Evolutionary conservation across 2,888 invertebrate species (phyloP), one percentile per base, ranked within the genome.

Genomic region (Molorchus minor): DNA sequence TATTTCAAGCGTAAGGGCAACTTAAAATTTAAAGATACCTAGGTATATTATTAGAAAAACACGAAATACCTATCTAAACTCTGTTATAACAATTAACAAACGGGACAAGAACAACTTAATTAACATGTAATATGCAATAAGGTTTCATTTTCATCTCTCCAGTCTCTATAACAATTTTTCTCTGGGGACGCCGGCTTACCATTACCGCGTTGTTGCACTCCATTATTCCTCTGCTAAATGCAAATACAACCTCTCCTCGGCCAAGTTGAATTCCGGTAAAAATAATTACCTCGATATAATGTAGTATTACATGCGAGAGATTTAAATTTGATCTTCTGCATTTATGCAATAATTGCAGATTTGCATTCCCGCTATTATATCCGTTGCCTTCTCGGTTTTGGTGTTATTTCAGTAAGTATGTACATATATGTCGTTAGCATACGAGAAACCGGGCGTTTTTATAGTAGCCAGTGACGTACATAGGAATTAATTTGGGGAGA

Each of bases 231-330:
- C 16, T n/a, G 52, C 30, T 30, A 30, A 41, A 52, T 52, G 52
- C 52, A 52, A 52, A 52, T 52, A n/a, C 19, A 43, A 30, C 52
- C 52, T 15, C 30, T 41, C 35, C 33, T 29, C 25, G 41, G 43
- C 41, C 38, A 29, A 52, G 30, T 43, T 13, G 38, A 29, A 47
- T 29, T 43, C 41, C 41, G 52, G 30, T 30, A 43, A 52, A 52
- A 52, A 52, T 52, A 52, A 52, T 52, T 52, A 52, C 52, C 52
- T 33, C 41, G 15, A 43, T 41, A 52, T 52, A 52, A 40, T 29
- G 52, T 41, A 35, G 30, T 43, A 33, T 30, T 52, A 52, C 41
- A 52, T 52, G 41, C 41, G 29, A 33, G 33, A 41, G 19, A 52
- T 30, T 43, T 43, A 30, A 41, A 41, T 20, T 52, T 29, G 41